Evolutionary conservation across 2,888 invertebrate genomes (phyloP).

Genomic region (Ochlodes sylvanus): DNA sequence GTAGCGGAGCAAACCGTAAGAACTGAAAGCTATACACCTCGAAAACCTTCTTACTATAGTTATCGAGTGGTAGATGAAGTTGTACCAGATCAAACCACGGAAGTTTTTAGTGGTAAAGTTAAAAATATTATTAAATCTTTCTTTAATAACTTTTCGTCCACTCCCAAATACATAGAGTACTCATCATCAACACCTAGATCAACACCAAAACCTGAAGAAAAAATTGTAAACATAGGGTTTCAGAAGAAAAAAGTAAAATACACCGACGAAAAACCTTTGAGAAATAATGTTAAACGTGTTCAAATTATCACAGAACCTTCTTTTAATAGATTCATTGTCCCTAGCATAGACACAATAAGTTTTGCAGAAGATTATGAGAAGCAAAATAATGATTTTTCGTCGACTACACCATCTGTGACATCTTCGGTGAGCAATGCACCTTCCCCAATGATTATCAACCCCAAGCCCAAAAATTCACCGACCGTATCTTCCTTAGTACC

Average conservation of each 20-base stretch:
- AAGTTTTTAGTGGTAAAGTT: constrained; percentile 70
- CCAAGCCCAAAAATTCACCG: constrained; percentile 47
- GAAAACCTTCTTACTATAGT: constrained; percentile 69
- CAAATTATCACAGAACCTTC: constrained; percentile 70
- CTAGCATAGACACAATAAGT: constrained; percentile 49
- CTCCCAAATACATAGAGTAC: constrained; percentile 55
- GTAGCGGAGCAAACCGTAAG: constrained; percentile 46
- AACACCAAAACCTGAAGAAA: constrained; percentile 59
- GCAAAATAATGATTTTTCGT: constrained; percentile 53
- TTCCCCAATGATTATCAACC: constrained; percentile 44
- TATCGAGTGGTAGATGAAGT: constrained; percentile 71
- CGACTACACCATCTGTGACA: constrained; percentile 50
- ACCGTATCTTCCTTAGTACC: constrained; percentile 35
- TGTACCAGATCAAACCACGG: constrained; percentile 71
- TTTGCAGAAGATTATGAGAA: constrained; percentile 46
- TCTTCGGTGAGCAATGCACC: constrained; percentile 55
- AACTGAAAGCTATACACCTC: constrained; percentile 50
- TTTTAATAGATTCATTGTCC: constrained; percentile 49
- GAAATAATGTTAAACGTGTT: constrained; percentile 62
- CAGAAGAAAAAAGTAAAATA: constrained; percentile 65
- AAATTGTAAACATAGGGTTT: constrained; percentile 71
- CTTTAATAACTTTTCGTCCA: constrained; percentile 62
- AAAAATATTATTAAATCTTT: constrained; percentile 74
- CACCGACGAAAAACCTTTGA: constrained; percentile 61
- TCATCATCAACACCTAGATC: constrained; percentile 49